phyloP scores from a whole-genome alignment of 1,140 invertebrate species.

The Papilio aristodemus region DNA sequence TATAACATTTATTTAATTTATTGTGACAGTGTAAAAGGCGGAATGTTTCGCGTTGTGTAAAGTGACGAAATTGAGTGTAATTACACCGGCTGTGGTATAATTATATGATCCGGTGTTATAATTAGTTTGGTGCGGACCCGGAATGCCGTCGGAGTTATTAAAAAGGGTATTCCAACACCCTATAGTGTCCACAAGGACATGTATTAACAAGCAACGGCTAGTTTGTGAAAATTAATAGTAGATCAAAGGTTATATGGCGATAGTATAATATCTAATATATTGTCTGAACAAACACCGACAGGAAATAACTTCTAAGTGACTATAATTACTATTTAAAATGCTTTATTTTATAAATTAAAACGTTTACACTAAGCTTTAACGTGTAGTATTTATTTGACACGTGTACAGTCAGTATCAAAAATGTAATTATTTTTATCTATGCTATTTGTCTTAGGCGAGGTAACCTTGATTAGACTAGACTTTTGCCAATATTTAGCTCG shows the following conservation, averaged over 20 bases:
- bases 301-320: too few species aligned
- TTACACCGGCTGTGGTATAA: slow-evolving; percentile 14
- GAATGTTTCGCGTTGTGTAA: slow-evolving; percentile 5
- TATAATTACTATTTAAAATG: too few species aligned
- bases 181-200: not conserved
- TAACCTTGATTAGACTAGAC: not conserved
- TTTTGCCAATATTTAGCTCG: not conserved
- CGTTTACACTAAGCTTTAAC: too few species aligned
- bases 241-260: too few species aligned
- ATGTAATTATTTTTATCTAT: slow-evolving; percentile 1
- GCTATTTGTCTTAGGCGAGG: not conserved
- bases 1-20: too few species aligned
- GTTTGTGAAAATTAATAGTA: not conserved
- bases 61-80: slow-evolving; percentile 27
- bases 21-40: slow-evolving; percentile 2
- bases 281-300: too few species aligned
- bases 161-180: not conserved
- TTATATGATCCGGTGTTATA: slow-evolving; percentile 29
- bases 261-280: too few species aligned
- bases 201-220: not conserved
- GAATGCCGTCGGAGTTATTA: slow-evolving; percentile 6
- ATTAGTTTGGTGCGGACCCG: not conserved
- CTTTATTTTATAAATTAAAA: too few species aligned
- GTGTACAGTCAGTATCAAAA: not conserved
- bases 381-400: not conserved